Evolutionary conservation across 2,888 invertebrate species (phyloP), one percentile per base, ranked within the genome.

Genomic region (Automeris io): DNA sequence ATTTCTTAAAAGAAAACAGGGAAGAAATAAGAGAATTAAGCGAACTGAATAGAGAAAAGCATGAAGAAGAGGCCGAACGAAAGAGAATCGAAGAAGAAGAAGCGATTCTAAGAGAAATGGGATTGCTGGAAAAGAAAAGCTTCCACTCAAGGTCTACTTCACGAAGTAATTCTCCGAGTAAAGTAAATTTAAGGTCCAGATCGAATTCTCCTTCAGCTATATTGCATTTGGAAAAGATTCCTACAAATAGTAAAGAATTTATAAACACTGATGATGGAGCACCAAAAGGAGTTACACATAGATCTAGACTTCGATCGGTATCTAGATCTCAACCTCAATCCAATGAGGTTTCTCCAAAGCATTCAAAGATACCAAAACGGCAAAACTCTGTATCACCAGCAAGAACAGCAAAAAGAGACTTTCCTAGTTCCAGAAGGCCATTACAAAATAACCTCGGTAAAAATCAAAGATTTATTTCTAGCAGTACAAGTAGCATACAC

Each of bases 261-360:
- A 55, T 77, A 1, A 77, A 75, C 33, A 49, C 54, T 29, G 70
- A 72, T 25, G 74, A 72, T 44, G 70, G 60, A 0, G 49, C 66
- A 18, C 39, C 59, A 0, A 71, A 69, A 43, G 77, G 79, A 29
- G 72, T 73, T 0, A 57, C 67, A 6, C 83, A 82, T 41, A 65
- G 62, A 41, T 86, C 86, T 7, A 61, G 86, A 46, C 36, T 80
- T 1, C 61, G 76, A 45, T 63, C 76, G 3, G 54, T 79, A 0
- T 79, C 86, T 0, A 80, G 69, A 51, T 85, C 87, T 1, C 80
- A 78, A 46, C 85, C 87, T 1, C 83, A 86, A 47, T 87, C 87
- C 0, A 82, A 77, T 38, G 78, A 74, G 39, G 78, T 70, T n/a
- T 87, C 87, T 2, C 87, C 87, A 5, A 82, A 78, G 53, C 73